Conservation (phyloP, 2,888 invertebrate genomes). For the Napeogenes inachia region DNA sequence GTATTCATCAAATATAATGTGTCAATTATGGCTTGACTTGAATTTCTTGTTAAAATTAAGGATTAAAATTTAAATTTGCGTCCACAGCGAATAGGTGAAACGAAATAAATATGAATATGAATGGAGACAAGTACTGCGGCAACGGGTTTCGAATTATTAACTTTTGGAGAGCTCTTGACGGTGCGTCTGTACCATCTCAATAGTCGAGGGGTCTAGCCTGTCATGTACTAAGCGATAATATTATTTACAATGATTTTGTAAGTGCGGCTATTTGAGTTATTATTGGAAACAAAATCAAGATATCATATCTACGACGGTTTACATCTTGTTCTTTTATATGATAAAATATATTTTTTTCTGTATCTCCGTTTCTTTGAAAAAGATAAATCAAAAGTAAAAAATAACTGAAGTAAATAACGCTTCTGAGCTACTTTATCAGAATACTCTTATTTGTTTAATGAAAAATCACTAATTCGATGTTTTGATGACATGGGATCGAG, state of each 20-base stretch:
- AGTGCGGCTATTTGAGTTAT: not conserved
- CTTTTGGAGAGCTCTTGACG: conserved; percentile 63
- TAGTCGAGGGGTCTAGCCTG: conserved; percentile 51
- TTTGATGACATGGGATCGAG: no score
- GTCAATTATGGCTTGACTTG: conserved; percentile 16
- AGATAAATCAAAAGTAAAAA: no score
- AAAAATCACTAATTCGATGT: no score
- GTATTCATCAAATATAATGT: conserved; percentile 16
- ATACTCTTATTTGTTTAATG: no score
- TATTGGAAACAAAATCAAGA: not conserved
- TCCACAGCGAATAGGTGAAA: conserved; percentile 69
- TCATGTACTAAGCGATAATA: conserved; percentile 46
- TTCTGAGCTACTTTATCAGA: no score
- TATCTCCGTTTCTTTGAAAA: no score
- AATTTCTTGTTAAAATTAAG: conserved; percentile 70
- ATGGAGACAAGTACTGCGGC: conserved; percentile 64
- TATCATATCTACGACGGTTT: not conserved
- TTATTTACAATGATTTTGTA: conserved; percentile 17
- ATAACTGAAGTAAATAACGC: no score
- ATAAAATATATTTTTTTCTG: no score
- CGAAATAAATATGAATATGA: conserved; percentile 78
- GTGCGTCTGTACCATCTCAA: conserved; percentile 30
- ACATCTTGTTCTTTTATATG: no score
- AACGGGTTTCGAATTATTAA: conserved; percentile 73
- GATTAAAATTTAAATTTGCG: conserved; percentile 70